phyloP scores from a whole-genome alignment of 2,888 invertebrate species.

The Fragum sueziense region DNA sequence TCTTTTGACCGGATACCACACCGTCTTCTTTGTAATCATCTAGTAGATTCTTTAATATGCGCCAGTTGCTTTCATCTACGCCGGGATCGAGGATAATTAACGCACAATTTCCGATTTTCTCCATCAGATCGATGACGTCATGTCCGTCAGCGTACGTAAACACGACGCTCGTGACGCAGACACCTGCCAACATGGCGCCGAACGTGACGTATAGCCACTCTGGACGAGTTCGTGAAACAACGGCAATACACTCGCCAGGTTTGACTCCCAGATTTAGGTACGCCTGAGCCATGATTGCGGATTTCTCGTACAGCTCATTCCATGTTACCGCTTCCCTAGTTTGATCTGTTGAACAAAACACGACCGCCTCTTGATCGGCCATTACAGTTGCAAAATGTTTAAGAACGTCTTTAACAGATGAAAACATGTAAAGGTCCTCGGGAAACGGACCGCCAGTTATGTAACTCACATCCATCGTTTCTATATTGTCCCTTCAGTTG shows the following conservation, averaged over 20 bases:
- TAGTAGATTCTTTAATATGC: slow-evolving; percentile 23
- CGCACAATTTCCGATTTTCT: slow-evolving; percentile 33
- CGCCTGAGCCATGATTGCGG: slow-evolving; percentile 12
- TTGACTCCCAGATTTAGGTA: slow-evolving; percentile 31
- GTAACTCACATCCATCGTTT: background rate
- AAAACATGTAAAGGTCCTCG: background rate
- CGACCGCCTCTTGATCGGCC: slow-evolving; percentile 30
- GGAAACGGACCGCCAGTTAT: background rate
- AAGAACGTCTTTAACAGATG: slow-evolving; percentile 30
- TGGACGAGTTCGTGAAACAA: slow-evolving; percentile 39
- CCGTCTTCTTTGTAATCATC: slow-evolving; percentile 7
- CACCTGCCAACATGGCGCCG: slow-evolving; percentile 38
- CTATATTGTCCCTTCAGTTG: background rate
- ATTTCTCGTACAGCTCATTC: slow-evolving; percentile 35
- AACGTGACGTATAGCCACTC: slow-evolving; percentile 42
- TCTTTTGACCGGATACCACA: background rate
- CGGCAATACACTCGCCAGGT: slow-evolving; percentile 25
- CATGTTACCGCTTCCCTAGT: slow-evolving; percentile 28
- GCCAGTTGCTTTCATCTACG: slow-evolving; percentile 27
- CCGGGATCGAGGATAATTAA: slow-evolving; percentile 39
- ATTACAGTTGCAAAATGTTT: slow-evolving; percentile 15
- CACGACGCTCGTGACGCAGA: slow-evolving; percentile 23
- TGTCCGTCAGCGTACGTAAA: slow-evolving; percentile 53
- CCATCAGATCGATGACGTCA: slow-evolving; percentile 43
- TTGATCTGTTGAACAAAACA: slow-evolving; percentile 25